These are phyloP conservation scores for Epizoanthus scotinus DNA, from an alignment of 92 coral and sea anemone genomes.

Conservation along the genomic window DNA sequence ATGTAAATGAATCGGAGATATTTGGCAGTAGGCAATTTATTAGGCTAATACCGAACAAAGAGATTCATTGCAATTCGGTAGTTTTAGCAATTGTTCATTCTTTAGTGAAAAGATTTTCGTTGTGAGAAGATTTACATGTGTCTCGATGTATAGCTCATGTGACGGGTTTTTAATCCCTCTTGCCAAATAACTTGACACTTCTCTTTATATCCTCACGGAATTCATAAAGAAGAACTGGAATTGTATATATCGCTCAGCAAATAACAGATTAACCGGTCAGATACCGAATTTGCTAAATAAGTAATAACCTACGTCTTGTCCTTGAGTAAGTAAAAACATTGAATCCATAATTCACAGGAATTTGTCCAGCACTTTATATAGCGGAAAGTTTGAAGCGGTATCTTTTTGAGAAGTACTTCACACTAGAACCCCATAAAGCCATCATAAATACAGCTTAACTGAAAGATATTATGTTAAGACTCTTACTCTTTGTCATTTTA, in stretches of 20 bases:
- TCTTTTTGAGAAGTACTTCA: too few species aligned
- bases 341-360: too few species aligned
- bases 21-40: conserved; percentile 1
- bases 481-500: too few species aligned
- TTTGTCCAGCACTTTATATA: too few species aligned
- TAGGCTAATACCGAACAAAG: conserved; percentile 18
- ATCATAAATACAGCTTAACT: too few species aligned
- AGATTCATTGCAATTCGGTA: conserved; percentile 10
- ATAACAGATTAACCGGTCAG: neutral
- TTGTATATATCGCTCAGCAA: neutral
- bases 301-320: too few species aligned
- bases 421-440: too few species aligned
- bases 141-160: neutral
- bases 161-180: conserved; percentile 32
- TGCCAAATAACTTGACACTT: conserved; percentile 29
- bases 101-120: conserved; percentile 19
- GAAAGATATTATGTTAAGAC: too few species aligned
- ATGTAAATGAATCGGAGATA: conserved; percentile 13
- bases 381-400: too few species aligned
- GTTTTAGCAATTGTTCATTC: neutral
- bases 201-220: conserved; percentile 25
- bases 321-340: too few species aligned
- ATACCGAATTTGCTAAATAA: neutral
- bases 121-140: conserved; percentile 12
- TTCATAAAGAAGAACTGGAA: conserved; percentile 11